phyloP scores from a whole-genome alignment of 2,888 invertebrate genomes.

The Drosophila aldrichi region DNA sequence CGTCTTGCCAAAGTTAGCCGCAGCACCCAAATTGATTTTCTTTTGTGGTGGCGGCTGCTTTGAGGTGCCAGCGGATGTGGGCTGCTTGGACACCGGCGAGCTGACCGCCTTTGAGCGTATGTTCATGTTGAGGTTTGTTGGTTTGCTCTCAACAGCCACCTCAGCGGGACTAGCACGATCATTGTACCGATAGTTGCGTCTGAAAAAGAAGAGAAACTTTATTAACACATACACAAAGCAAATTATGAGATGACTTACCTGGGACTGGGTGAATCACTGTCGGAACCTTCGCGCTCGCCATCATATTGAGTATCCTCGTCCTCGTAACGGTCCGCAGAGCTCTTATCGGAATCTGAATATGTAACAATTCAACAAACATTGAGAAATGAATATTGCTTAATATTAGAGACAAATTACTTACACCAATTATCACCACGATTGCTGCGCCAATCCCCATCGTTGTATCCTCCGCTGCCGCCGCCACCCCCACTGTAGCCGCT shows the following conservation, averaged over 20 bases:
- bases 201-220: constrained; percentile 10
- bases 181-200: constrained; percentile 84
- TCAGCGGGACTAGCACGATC: constrained; percentile 84
- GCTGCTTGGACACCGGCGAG: constrained; percentile 77
- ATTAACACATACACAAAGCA: not conserved
- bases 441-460: constrained; percentile 84
- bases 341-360: constrained; percentile 83
- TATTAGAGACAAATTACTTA: constrained; percentile 70
- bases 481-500: constrained; percentile 82
- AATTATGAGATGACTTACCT: constrained; percentile 58
- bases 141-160: constrained; percentile 75
- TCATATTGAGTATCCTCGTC: constrained; percentile 88
- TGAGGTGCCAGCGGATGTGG: constrained; percentile 60
- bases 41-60: constrained; percentile 84
- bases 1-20: constrained; percentile 89
- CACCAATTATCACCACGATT: constrained; percentile 86
- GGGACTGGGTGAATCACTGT: constrained; percentile 87
- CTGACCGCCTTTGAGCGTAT: constrained; percentile 76
- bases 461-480: constrained; percentile 82
- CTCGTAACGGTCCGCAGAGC: constrained; percentile 83
- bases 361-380: not conserved
- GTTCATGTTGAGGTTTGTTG: constrained; percentile 79
- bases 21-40: constrained; percentile 89
- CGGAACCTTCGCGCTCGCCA: constrained; percentile 89
- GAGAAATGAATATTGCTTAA: too few relatives aligned